Evolutionary conservation across 2,113 vertebrate species (phyloP).

Genomic region (Syngnathus scovelli): DNA sequence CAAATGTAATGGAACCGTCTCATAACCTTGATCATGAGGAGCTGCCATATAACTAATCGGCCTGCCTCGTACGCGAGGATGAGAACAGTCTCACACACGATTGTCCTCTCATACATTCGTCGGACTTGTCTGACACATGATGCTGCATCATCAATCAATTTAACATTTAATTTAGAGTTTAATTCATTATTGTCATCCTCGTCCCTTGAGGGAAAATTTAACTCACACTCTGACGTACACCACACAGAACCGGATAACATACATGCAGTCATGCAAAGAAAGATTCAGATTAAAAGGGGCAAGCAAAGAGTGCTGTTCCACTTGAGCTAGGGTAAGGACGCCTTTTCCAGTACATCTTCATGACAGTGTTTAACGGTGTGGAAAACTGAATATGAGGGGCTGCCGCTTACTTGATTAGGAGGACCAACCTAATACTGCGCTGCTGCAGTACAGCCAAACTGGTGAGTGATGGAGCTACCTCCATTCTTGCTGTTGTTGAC

Average conservation of each 20-base stretch:
- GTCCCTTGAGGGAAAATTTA: not conserved
- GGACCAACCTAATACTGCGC: not conserved
- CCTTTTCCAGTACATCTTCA: not conserved
- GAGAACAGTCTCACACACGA: not conserved
- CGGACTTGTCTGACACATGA: not conserved
- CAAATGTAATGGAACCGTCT: not conserved
- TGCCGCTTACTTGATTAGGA: not conserved
- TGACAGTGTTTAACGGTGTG: not conserved
- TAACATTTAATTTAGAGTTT: not conserved
- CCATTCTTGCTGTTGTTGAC: not conserved
- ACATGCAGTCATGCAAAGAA: not conserved
- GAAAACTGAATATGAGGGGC: not conserved
- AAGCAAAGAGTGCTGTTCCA: not conserved
- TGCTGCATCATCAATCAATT: not conserved
- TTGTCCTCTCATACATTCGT: not conserved
- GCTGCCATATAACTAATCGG: not conserved
- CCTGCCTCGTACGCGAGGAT: not conserved
- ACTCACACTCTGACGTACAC: not conserved
- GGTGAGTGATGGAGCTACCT: not conserved
- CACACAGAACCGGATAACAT: not conserved
- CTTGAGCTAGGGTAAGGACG: not conserved
- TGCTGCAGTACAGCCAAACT: slow-evolving; percentile 13
- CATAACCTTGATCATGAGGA: not conserved
- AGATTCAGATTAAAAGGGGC: not conserved
- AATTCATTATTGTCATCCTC: not conserved